Conservation (phyloP, 2,888 invertebrate genomes). For the Eugnorisma glareosa region DNA sequence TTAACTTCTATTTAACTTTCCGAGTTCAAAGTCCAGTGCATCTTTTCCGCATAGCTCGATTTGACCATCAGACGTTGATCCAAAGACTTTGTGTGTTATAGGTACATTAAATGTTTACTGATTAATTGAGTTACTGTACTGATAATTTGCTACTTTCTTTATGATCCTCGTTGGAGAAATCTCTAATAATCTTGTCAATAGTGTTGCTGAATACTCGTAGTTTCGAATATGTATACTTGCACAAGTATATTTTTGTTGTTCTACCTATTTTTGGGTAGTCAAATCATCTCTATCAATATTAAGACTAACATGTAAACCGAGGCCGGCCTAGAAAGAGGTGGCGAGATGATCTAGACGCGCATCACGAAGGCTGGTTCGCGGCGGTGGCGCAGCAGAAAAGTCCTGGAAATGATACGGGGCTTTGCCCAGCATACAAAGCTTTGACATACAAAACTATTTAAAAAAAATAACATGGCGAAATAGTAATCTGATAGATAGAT, state of each 20-base stretch:
- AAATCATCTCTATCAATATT: neutral
- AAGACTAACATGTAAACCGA: no score
- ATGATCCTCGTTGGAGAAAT: neutral
- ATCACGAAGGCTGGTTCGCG: no score
- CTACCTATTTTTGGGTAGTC: neutral
- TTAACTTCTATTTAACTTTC: slow-evolving; percentile 25
- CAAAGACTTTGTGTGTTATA: neutral
- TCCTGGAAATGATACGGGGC: no score
- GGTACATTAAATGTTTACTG: neutral
- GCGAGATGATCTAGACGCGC: no score
- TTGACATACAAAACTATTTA: neutral
- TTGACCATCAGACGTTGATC: neutral
- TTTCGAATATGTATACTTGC: neutral
- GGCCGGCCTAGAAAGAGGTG: no score
- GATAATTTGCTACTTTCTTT: slow-evolving; percentile 1
- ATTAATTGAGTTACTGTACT: slow-evolving; percentile 1
- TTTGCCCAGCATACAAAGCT: no score
- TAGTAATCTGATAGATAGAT: neutral
- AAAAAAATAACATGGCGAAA: neutral
- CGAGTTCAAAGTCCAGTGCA: slow-evolving; percentile 31
- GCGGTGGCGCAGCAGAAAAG: no score
- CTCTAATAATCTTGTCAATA: neutral
- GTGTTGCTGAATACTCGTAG: neutral
- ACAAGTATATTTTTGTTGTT: neutral
- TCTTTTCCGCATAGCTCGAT: slow-evolving; percentile 44